These are phyloP conservation scores for Dunckerocampus dactyliophorus DNA, from an alignment of 2,113 vertebrate genomes.

Conservation along the genomic window DNA sequence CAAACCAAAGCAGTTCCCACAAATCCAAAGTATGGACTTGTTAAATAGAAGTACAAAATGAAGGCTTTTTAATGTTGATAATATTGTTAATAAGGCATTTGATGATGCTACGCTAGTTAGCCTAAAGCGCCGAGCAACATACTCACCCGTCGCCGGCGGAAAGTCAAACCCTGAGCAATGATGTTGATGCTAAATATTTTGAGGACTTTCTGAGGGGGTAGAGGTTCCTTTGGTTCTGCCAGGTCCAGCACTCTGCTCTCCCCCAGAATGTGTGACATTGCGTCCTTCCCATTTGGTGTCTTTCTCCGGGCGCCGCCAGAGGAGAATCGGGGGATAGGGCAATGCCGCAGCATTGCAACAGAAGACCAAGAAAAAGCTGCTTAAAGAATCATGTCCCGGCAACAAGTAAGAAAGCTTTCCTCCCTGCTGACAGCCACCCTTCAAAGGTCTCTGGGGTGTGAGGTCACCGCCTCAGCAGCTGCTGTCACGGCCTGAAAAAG, in stretches of 20 bases:
- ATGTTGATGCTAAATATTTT: slow-evolving; percentile 99
- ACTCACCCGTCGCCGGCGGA: slow-evolving; percentile 94
- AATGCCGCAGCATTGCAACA: slow-evolving; percentile 80
- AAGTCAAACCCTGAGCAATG: slow-evolving; percentile 92
- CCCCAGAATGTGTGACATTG: slow-evolving; percentile 58
- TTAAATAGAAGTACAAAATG: no score
- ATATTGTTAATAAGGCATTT: not conserved
- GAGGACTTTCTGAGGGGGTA: slow-evolving; percentile 89
- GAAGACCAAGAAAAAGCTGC: not conserved
- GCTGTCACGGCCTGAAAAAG: slow-evolving; percentile 49
- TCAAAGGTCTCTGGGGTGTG: slow-evolving; percentile 81
- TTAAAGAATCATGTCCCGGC: slow-evolving; percentile 67
- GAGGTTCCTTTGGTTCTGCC: slow-evolving; percentile 80
- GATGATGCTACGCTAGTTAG: not conserved
- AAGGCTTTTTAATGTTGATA: no score
- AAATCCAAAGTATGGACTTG: not conserved
- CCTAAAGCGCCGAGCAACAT: not conserved
- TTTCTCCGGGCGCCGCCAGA: slow-evolving; percentile 65
- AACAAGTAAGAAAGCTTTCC: slow-evolving; percentile 10
- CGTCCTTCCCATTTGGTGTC: slow-evolving; percentile 81
- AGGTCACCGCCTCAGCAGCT: slow-evolving; percentile 86
- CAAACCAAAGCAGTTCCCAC: not conserved
- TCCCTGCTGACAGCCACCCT: slow-evolving; percentile 82
- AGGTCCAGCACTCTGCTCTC: slow-evolving; percentile 76
- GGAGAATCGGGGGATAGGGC: slow-evolving; percentile 71